Conservation (phyloP, 2,888 invertebrate genomes). For the Amiota mariae region DNA sequence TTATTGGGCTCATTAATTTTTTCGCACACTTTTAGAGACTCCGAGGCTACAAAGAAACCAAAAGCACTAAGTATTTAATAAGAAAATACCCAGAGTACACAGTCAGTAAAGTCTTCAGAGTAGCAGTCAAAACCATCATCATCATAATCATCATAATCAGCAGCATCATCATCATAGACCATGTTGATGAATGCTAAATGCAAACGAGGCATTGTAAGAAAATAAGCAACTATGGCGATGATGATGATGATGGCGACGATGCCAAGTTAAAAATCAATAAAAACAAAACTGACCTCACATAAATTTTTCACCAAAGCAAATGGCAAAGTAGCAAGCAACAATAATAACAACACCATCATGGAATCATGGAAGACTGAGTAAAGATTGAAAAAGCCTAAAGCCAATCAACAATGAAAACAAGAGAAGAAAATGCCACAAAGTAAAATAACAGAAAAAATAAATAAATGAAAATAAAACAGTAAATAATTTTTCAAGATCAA, state of each 20-base stretch:
- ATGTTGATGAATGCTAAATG: neutral
- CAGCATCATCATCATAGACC: too few relatives aligned
- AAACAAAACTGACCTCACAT: slow-evolving; percentile 41
- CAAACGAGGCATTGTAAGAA: neutral
- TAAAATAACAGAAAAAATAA: slow-evolving; percentile 14
- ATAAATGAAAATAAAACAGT: slow-evolving; percentile 16
- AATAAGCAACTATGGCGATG: neutral
- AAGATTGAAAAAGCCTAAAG: slow-evolving; percentile 1
- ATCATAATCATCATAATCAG: too few relatives aligned
- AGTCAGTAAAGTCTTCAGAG: neutral
- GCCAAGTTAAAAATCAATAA: slow-evolving; percentile 14
- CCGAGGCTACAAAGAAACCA: neutral
- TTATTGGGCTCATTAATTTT: slow-evolving; percentile 29
- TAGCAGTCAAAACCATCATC: neutral
- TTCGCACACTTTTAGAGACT: slow-evolving; percentile 2
- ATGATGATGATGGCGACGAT: neutral
- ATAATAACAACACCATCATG: neutral
- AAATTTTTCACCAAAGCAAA: slow-evolving; percentile 32
- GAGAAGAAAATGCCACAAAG: slow-evolving; percentile 14
- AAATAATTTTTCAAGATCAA: slow-evolving; percentile 66
- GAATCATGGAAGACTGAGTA: too few relatives aligned
- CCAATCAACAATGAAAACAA: slow-evolving; percentile 29
- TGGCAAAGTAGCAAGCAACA: slow-evolving; percentile 14
- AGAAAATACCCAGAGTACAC: slow-evolving; percentile 17
- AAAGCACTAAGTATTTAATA: slow-evolving; percentile 11